A percentile compares a stretch with the other conserved stretches of the same genome.
These are phyloP conservation scores for Apostichopus californicus DNA, from an alignment of 35 echinoderm and acorn worm species.

Conservation along the genomic window DNA sequence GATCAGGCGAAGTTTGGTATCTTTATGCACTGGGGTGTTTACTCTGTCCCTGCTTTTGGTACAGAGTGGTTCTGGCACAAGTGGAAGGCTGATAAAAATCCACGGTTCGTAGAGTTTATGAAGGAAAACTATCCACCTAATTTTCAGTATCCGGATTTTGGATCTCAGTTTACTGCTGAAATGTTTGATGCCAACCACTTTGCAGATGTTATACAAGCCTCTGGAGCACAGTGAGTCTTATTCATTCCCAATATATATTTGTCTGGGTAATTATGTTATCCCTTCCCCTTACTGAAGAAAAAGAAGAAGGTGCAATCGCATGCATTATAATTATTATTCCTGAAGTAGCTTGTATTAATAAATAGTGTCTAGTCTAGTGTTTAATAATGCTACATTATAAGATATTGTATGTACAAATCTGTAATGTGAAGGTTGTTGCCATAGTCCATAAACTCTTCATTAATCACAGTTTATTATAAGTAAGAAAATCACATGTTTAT, in stretches of 20 bases:
- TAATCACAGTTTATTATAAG: no score
- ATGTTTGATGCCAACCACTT: conserved; percentile 56
- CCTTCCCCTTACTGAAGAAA: no score
- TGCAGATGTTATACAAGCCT: not conserved
- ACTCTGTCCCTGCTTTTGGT: conserved; percentile 84
- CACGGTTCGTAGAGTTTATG: conserved; percentile 68
- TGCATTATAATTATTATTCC: no score
- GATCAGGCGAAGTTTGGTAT: conserved; percentile 97
- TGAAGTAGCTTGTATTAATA: no score
- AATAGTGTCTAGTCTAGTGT: no score
- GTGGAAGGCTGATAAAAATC: conserved; percentile 57
- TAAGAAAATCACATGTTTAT: no score
- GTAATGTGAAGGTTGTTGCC: no score
- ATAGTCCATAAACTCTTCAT: no score
- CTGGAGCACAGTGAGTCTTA: not conserved
- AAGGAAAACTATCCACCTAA: conserved; percentile 66
- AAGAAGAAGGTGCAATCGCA: no score
- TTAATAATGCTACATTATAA: no score
- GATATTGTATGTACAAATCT: no score
- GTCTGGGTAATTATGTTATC: not conserved
- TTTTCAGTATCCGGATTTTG: conserved; percentile 74
- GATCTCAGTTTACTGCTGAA: conserved; percentile 63
- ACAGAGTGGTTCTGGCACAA: conserved; percentile 92
- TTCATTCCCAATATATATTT: not conserved
- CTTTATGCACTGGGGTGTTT: conserved; percentile 98